Percentiles rank a stretch among this genome's conserved stretches.
phyloP scores from a whole-genome alignment of 1,140 invertebrate species.

The Trichonephila inaurata region DNA sequence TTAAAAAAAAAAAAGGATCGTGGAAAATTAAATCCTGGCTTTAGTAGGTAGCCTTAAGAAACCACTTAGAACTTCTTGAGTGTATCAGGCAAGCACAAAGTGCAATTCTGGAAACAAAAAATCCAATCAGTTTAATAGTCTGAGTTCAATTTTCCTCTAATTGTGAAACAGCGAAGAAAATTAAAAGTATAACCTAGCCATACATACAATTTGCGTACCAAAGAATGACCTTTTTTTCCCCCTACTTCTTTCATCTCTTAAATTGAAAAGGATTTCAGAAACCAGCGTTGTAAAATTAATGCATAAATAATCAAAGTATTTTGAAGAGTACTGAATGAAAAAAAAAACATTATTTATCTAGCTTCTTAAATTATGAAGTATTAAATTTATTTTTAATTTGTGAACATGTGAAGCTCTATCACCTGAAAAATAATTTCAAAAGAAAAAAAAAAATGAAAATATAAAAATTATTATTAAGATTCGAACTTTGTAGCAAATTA shows the following conservation, averaged over 20 bases:
- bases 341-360: not conserved
- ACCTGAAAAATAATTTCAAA: too few species aligned
- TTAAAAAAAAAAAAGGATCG: not conserved
- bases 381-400: not conserved
- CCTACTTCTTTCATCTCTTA: not conserved
- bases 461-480: not conserved
- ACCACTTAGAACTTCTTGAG: conserved; percentile 11
- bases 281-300: conserved; percentile 7
- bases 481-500: not conserved
- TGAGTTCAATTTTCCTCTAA: conserved; percentile 67
- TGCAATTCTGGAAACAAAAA: not conserved
- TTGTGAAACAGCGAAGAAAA: conserved; percentile 55
- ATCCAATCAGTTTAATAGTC: conserved; percentile 36
- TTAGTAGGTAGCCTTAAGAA: not conserved
- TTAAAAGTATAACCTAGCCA: conserved; percentile 52
- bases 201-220: not conserved
- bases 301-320: conserved; percentile 23
- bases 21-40: conserved; percentile 16
- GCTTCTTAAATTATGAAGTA: not conserved
- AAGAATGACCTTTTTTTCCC: not conserved
- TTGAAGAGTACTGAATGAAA: not conserved
- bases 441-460: not conserved
- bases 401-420: too few species aligned
- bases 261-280: not conserved
- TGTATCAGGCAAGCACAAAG: not conserved